Evolutionary conservation across 2,113 vertebrate species (phyloP), one percentile per base, ranked within the genome.

Genomic region (Eidolon helvum): DNA sequence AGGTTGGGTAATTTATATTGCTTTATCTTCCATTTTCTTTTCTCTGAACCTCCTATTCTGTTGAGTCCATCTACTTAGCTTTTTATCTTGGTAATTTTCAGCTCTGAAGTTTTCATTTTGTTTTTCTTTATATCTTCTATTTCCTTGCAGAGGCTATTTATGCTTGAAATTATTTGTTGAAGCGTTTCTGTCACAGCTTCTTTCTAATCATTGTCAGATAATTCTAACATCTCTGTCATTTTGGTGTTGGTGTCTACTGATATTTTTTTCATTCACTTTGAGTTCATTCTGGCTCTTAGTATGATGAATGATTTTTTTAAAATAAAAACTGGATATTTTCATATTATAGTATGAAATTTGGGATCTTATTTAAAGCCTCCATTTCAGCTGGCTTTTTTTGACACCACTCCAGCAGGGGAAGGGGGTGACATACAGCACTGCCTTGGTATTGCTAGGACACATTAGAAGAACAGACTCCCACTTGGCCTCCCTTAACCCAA

Each of bases 261-360:
- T 72, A n/a, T 78, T 69, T 63, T 95, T 91, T 95, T 66, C 50
- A 61, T 75, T 57, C n/a, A 50, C 5, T 94, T 94, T 90, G 78
- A 78, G 30, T 48, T 92, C 74, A 65, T 86, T n/a, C 26, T 87
- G 38, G n/a, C 15, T 84, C 33, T 94, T 94, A 16, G 22, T 65
- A 45, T 78, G 15, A n/a, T 10, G 4, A 68, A 33, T 78, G 16
- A 8, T 61, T 87, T 80, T 18, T 6, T 33, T 11, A 24, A 45
- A 72, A 74, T 43, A 61, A 83, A 94, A 65, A 28, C 35, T 86
- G 33, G 28, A 35, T 33, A 86, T 71, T 82, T 92, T 75, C 7
- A 55, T n/a, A 38, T 48, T 50, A 40, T 87, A 14, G 10, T 74
- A 0, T 66, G n/a, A 83, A 21, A 89, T 59, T 50, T 45, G 92